Evolutionary conservation across 2,888 invertebrate species (phyloP), one percentile per base, ranked within the genome.

Genomic region (Trichopoda pennipes): DNA sequence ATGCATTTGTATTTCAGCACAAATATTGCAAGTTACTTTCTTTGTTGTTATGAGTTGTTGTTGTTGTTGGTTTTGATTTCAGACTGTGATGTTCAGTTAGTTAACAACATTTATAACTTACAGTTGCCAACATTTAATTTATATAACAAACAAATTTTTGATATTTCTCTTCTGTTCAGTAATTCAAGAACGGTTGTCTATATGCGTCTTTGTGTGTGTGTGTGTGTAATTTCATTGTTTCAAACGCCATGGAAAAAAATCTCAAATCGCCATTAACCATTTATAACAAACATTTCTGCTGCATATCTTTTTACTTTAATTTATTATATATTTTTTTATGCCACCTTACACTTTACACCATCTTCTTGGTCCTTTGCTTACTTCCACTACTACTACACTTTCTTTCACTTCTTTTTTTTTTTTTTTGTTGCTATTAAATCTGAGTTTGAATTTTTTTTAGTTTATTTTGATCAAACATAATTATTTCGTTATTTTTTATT

Each of bases 241-340:
- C 16, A 16, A 28, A 19, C 14, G 56, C 4, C 35, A n/a, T 21
- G n/a, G 35, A 17, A 12, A 38, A 58, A 60, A 7, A 60, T 38
- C 38, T 60, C 38, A 38, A 60, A 60, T 60, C 58, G 38, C 58
- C 58, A 21, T 60, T 21, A 60, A 60, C 53, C 21, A 23, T 14
- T 23, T 38, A 35, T 28, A 28, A 6, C 6, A 38, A 7, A 38
- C 14, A 60, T 38, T 42, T 60, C 21, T 42, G 9, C 32, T 56
- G 17, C 32, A 56, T 14, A 19, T 53, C 23, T 23, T 21, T 53
- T 53, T 16, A 16, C 53, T 23, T 14, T 14, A 53, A 53, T 53
- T 53, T 23, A 23, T 53, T 53, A 38, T 8, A 23, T 53, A 23
- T 53, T 53, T 53, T 14, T 51, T 4, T 51, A 3, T 8, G 9